A percentile compares a stretch with the other conserved stretches of the same genome.
Conservation (phyloP, 1,140 invertebrate genomes). For the Drosophila insularis region DNA sequence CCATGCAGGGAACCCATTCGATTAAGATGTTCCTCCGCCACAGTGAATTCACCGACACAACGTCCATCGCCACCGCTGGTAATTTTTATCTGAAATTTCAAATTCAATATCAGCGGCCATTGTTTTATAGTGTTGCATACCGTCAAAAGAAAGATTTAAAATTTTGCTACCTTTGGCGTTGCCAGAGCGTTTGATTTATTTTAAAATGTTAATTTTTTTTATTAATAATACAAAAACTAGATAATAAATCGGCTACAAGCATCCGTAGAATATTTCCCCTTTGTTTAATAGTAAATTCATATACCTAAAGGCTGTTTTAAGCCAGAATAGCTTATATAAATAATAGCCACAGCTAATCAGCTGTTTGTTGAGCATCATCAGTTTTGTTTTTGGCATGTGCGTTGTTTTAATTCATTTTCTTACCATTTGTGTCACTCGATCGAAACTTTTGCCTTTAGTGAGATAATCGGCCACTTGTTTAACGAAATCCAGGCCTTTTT, state of each 20-base stretch:
- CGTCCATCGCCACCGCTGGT: slow-evolving; percentile 65
- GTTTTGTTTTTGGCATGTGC: slow-evolving; percentile 1
- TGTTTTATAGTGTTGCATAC: too few species aligned
- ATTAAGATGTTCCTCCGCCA: slow-evolving; percentile 91
- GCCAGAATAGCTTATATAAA: too few species aligned
- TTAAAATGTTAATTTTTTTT: too few species aligned
- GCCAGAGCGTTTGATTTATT: too few species aligned
- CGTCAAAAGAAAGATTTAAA: too few species aligned
- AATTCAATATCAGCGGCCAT: not conserved
- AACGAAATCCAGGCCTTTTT: slow-evolving; percentile 78
- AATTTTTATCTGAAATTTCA: slow-evolving; percentile 53
- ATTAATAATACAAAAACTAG: too few species aligned
- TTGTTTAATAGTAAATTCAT: too few species aligned
- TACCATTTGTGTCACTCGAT: slow-evolving; percentile 83
- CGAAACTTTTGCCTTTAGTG: slow-evolving; percentile 78
- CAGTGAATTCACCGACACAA: slow-evolving; percentile 86
- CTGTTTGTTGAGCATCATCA: slow-evolving; percentile 34
- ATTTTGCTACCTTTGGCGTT: too few species aligned
- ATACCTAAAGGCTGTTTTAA: too few species aligned
- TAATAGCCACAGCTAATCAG: slow-evolving; percentile 20
- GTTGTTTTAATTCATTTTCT: slow-evolving; percentile 27
- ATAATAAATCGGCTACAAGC: too few species aligned
- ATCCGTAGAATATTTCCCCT: too few species aligned
- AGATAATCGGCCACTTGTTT: slow-evolving; percentile 72
- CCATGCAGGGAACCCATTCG: slow-evolving; percentile 90